Conservation (phyloP, 2,113 vertebrate genomes). For the Cyanoliseus patagonus region DNA sequence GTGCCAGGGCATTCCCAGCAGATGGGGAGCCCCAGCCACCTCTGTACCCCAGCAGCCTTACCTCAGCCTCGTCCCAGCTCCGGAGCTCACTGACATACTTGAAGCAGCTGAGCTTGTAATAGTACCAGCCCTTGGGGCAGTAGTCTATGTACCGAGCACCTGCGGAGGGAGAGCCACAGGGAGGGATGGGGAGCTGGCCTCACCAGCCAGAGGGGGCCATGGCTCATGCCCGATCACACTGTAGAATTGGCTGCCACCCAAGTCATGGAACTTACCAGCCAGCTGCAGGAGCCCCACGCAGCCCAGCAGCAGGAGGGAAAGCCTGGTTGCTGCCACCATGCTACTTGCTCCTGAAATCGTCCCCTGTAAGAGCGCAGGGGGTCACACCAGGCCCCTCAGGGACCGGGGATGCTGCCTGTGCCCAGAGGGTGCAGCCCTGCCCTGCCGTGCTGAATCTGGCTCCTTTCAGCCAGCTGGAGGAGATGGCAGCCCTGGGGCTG, state of each 20-base stretch:
- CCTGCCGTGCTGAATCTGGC: not conserved
- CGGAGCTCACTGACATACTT: slow-evolving; percentile 18
- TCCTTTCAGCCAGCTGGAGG: not conserved
- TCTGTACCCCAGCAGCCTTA: not conserved
- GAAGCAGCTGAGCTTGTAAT: slow-evolving; percentile 53
- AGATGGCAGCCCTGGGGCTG: not conserved
- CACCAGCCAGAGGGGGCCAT: fast-evolving
- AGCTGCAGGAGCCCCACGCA: not conserved
- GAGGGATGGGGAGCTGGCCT: fast-evolving
- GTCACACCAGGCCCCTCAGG: not conserved
- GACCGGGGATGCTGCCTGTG: not conserved
- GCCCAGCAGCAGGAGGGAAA: slow-evolving; percentile 13
- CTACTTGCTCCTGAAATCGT: not conserved
- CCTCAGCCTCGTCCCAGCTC: slow-evolving; percentile 66
- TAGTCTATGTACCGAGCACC: not conserved
- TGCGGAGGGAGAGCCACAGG: fast-evolving
- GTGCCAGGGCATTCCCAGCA: fast-evolving
- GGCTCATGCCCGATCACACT: fast-evolving
- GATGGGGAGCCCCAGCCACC: fast-evolving
- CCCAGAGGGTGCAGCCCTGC: not conserved
- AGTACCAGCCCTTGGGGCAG: slow-evolving; percentile 55
- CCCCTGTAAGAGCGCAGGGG: not conserved
- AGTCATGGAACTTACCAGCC: not conserved
- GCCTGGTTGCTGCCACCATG: not conserved
- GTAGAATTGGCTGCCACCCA: fast-evolving